phyloP scores from a whole-genome alignment of 2,113 vertebrate species.

The Erpornis zantholeuca region DNA sequence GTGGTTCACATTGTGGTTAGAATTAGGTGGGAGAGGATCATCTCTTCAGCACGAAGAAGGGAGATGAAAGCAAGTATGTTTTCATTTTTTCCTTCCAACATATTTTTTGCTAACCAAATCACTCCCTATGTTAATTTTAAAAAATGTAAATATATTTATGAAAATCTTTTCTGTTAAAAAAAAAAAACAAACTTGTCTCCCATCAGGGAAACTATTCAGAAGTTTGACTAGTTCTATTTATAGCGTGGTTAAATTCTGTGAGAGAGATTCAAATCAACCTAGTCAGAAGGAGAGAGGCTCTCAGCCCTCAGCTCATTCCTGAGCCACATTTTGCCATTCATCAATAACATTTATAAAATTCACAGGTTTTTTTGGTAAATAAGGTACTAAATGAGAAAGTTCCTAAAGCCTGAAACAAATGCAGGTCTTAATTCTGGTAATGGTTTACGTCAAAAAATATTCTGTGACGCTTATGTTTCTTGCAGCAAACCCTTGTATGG shows the following conservation, averaged over 20 bases:
- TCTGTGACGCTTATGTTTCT: not conserved
- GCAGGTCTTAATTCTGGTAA: not conserved
- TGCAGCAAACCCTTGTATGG: not conserved
- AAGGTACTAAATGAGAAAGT: not conserved
- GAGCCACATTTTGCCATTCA: not conserved
- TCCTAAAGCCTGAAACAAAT: not conserved
- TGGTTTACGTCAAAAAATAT: not conserved
- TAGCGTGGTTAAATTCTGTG: not conserved
- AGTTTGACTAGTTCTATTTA: not conserved
- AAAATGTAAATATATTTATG: slow-evolving; percentile 3
- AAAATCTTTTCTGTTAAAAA: not conserved
- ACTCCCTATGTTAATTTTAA: not conserved
- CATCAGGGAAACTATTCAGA: not conserved
- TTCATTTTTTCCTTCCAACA: not conserved
- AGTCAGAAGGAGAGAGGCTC: not conserved
- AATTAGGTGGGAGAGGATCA: not conserved
- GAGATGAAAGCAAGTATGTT: not conserved
- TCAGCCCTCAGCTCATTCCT: not conserved
- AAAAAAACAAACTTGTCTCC: not conserved
- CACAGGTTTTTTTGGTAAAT: not conserved
- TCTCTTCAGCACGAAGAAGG: not conserved
- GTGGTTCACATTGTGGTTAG: not conserved
- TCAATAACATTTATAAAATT: not conserved
- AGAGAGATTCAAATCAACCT: not conserved
- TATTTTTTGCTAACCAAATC: not conserved